Evolutionary conservation across 1,140 invertebrate genomes (phyloP), one percentile per base, ranked within the genome.

Genomic region (Drosophila nasuta): DNA sequence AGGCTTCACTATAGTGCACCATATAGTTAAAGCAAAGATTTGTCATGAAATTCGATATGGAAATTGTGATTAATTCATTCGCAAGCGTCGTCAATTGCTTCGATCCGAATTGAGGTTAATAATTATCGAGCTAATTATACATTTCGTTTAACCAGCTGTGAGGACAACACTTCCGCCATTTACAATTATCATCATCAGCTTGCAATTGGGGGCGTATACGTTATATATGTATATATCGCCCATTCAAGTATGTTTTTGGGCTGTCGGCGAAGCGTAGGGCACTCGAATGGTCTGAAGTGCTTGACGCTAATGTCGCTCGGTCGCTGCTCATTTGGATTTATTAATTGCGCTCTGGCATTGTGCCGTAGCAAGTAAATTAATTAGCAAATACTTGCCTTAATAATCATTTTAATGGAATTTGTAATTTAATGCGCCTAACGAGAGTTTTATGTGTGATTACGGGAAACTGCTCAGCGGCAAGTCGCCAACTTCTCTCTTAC

Each of bases 341-440:
- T 90, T 90, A 90, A 90, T 90, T 90, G 86, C 79, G 69, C 77
- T 64, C 81, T 49, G 71, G 58, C 83, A 72, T 73, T 88, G 83
- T 88, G 83, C 72, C 72, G 78, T 83, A 83, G 81, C 75, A 71
- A 85, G 88, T 91, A 91, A 91, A 91, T 91, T 91, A 91, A 91
- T 91, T 91, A 91, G 83, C 88, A 77, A 88, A 91, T 88, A 91
- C 83, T 88, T 85, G 79, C 81, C 71, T 82, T 87, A 83, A 91
- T 91, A 91, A 91, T 91, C 79, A 91, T 87, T 91, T 88, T 91
- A 91, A 91, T 91, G 88, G 88, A 91, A 91, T 91, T 91, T 91
- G 88, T 91, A 91, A 91, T 91, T 88, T 91, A 91, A 91, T 91
- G 88, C 88, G 88, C 48, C 88, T 91, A 91, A 91, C 74, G 88